Conservation (phyloP, 1,140 invertebrate genomes). For the Colletes latitarsis region DNA sequence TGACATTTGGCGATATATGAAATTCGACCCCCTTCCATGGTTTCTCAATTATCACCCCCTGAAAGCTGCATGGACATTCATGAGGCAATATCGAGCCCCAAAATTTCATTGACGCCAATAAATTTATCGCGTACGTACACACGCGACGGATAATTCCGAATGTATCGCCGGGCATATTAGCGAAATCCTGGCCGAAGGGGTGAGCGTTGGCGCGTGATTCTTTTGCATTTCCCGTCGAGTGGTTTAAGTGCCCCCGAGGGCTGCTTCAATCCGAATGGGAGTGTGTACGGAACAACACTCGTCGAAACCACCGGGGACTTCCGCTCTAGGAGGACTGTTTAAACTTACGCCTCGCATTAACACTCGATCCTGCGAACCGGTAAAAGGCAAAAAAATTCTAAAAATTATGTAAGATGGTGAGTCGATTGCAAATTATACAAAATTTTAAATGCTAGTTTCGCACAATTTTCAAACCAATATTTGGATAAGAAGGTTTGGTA, state of each 20-base stretch:
- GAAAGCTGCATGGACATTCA: conserved; percentile 13
- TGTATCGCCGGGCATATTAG: conserved; percentile 56
- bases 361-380: conserved; percentile 6
- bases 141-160: conserved; percentile 51
- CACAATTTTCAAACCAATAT: too few relatives aligned
- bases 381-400: background rate
- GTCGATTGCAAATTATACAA: background rate
- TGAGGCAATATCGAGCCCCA: conserved; percentile 12
- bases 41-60: background rate
- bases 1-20: background rate
- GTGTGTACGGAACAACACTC: conserved; percentile 45
- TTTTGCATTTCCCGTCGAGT: conserved; percentile 62
- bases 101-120: conserved; percentile 57
- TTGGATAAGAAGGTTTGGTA: too few relatives aligned
- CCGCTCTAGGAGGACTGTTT: conserved; percentile 56
- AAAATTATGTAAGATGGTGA: too few relatives aligned
- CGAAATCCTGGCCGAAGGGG: conserved; percentile 49
- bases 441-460: too few relatives aligned
- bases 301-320: conserved; percentile 47
- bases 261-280: conserved; percentile 42
- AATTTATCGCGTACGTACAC: conserved; percentile 60
- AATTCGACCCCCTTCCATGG: background rate
- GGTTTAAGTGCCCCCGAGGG: conserved; percentile 56
- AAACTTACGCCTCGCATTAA: conserved; percentile 55
- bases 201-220: conserved; percentile 65